phyloP scores from a whole-genome alignment of 2,888 invertebrate genomes.

The Hanleya hanleyi region DNA sequence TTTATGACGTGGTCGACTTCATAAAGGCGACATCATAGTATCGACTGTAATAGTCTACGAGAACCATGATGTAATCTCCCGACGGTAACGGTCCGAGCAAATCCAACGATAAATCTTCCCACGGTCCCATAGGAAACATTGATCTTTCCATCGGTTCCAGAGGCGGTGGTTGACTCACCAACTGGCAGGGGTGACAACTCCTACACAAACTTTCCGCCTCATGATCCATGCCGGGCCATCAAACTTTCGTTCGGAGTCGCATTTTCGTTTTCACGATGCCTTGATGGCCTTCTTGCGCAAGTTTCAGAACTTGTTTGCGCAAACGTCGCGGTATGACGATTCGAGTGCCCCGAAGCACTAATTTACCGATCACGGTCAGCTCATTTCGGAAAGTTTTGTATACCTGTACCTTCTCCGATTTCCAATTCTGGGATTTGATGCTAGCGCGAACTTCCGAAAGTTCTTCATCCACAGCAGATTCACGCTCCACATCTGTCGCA shows the following conservation, averaged over 20 bases:
- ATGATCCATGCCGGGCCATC: conserved; percentile 37
- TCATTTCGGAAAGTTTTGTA: conserved; percentile 32
- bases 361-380: conserved; percentile 29
- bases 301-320: conserved; percentile 14
- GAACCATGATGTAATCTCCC: conserved; percentile 19
- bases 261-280: conserved; percentile 32
- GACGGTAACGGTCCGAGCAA: conserved; percentile 24
- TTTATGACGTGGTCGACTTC: conserved; percentile 18
- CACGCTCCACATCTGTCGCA: neutral
- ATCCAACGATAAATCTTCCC: conserved; percentile 27
- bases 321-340: conserved; percentile 35
- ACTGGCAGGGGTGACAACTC: conserved; percentile 12
- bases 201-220: conserved; percentile 12
- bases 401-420: neutral
- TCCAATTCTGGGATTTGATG: neutral
- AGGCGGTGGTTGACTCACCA: neutral
- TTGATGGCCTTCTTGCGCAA: conserved; percentile 36
- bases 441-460: neutral
- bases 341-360: conserved; percentile 39
- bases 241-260: conserved; percentile 19
- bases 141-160: conserved; percentile 24
- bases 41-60: conserved; percentile 29
- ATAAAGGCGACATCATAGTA: conserved; percentile 19
- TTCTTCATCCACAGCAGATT: conserved; percentile 1
- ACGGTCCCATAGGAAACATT: conserved; percentile 22